Evolutionary conservation across 1,140 invertebrate species (phyloP).

Genomic region (Heterodera schachtii): DNA sequence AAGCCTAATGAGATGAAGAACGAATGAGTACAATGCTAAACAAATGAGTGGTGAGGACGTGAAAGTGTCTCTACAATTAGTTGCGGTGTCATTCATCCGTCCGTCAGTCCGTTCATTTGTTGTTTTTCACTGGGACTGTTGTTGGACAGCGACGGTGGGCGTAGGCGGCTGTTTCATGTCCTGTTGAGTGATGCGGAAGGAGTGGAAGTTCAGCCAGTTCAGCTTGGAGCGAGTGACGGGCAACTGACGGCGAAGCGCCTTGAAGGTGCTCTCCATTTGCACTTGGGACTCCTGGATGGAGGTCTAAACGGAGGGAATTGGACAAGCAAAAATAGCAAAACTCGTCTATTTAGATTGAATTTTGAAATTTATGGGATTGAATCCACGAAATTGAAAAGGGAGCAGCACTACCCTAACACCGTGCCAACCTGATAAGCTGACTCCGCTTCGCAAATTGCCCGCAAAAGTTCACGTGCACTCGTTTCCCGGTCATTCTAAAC

Average conservation of each 20-base stretch:
- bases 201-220: slow-evolving; percentile 98
- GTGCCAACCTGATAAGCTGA: slow-evolving; percentile 80
- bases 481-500: slow-evolving; percentile 74
- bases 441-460: slow-evolving; percentile 84
- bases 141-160: not conserved
- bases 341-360: too few relatives aligned
- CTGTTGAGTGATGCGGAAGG: slow-evolving; percentile 96
- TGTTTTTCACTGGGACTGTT: not conserved
- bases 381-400: too few relatives aligned
- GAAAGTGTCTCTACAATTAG: too few relatives aligned
- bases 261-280: slow-evolving; percentile 99
- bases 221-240: slow-evolving; percentile 98
- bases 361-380: too few relatives aligned
- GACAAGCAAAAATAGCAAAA: too few relatives aligned
- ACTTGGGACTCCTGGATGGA: slow-evolving; percentile 96
- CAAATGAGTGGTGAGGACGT: too few relatives aligned
- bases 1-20: too few relatives aligned
- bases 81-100: too few relatives aligned
- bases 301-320: slow-evolving; percentile 67
- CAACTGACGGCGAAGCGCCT: slow-evolving; percentile 89
- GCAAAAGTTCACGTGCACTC: slow-evolving; percentile 85
- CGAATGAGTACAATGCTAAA: too few relatives aligned
- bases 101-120: not conserved
- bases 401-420: too few relatives aligned
- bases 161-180: slow-evolving; percentile 67